Conservation (phyloP, 2,113 vertebrate genomes). For the Notarius lentiginosus region DNA sequence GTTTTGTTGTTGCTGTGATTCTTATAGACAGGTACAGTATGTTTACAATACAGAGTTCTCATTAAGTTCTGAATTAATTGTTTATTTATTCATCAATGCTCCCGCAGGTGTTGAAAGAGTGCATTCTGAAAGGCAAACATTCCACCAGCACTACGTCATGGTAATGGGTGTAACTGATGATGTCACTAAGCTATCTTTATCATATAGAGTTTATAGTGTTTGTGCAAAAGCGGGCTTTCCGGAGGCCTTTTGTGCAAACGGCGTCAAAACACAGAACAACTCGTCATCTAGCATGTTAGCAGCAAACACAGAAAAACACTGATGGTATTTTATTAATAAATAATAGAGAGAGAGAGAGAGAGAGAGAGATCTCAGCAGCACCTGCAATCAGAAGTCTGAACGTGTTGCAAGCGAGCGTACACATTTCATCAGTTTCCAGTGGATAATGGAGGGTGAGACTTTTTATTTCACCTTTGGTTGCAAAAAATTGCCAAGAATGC, state of each 20-base stretch:
- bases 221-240: background rate
- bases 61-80: background rate
- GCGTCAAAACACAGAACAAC: background rate
- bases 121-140: background rate
- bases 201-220: background rate
- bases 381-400: background rate
- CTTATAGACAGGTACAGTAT: background rate
- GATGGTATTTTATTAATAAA: background rate
- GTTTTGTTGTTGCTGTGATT: background rate
- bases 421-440: conserved; percentile 2
- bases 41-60: background rate
- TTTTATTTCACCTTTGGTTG: background rate
- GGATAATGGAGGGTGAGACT: conserved; percentile 1
- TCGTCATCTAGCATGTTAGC: background rate
- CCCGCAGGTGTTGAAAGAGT: background rate
- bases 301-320: background rate
- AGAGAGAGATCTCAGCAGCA: background rate
- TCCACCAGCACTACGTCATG: background rate
- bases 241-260: background rate
- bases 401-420: background rate
- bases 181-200: background rate
- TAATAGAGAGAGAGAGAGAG: background rate
- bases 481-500: background rate
- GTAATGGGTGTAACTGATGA: background rate
- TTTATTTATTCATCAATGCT: background rate